Evolutionary conservation across 2,113 vertebrate species (phyloP).

Genomic region (Lagopus muta): DNA sequence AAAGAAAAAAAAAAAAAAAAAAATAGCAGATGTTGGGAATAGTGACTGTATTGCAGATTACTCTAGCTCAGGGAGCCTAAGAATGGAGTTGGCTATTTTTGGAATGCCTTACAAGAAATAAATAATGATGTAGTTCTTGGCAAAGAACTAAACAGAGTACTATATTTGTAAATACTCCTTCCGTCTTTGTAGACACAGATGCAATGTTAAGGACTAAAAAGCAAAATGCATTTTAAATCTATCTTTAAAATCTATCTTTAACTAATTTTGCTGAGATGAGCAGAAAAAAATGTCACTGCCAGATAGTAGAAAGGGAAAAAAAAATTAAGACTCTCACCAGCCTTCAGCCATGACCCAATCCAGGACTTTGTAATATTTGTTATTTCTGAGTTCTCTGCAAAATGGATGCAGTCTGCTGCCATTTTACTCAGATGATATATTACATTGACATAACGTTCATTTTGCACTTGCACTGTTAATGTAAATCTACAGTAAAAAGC

Average conservation of each 20-base stretch:
- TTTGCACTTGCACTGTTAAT: conserved; percentile 9
- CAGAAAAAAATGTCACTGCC: not conserved
- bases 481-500: not conserved
- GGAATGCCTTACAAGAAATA: not conserved
- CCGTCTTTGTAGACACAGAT: not conserved
- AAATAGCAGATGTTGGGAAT: conserved; percentile 33
- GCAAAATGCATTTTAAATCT: not conserved
- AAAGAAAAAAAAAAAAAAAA: not conserved
- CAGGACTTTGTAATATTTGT: not conserved
- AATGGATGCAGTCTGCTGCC: not conserved
- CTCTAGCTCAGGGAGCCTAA: not conserved
- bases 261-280: not conserved
- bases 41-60: conserved; percentile 15
- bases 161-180: not conserved
- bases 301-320: not conserved
- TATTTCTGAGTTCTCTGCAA: not conserved
- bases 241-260: not conserved
- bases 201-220: not conserved
- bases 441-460: not conserved
- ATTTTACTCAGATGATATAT: not conserved
- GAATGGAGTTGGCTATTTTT: not conserved
- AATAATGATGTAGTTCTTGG: not conserved
- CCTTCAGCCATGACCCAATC: not conserved
- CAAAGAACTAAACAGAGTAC: not conserved
- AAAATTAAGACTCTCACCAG: not conserved